These are phyloP conservation scores for Ditylenchus weischeri DNA, from an alignment of 2,888 invertebrate genomes.

Conservation along the genomic window DNA sequence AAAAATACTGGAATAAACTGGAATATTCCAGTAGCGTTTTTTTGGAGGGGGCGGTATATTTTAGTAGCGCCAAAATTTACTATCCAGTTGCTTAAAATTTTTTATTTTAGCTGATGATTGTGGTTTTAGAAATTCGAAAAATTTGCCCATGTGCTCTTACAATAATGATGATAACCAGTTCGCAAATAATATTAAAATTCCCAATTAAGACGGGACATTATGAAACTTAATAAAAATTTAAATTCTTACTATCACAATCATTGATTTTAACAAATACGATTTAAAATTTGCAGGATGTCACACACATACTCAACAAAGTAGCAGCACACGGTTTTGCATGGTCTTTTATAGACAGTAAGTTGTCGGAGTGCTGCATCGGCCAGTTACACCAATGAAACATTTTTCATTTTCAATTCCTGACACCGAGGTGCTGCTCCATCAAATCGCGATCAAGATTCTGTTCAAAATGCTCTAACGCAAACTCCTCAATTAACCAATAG, in stretches of 20 bases:
- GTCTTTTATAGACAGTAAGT: slow-evolving; percentile 1
- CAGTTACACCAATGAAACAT: not conserved
- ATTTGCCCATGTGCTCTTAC: too few species aligned
- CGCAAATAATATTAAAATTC: too few species aligned
- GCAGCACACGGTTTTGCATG: slow-evolving; percentile 2
- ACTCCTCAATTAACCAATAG: slow-evolving; percentile 42
- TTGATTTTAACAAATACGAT: not conserved
- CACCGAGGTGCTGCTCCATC: not conserved
- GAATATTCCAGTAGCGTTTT: too few species aligned
- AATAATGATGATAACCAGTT: too few species aligned
- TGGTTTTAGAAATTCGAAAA: too few species aligned
- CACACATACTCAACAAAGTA: not conserved
- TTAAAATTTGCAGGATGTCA: not conserved
- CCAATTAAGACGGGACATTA: too few species aligned
- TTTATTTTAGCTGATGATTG: too few species aligned
- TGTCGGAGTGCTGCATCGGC: not conserved
- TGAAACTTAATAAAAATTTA: not conserved
- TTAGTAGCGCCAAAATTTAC: too few species aligned
- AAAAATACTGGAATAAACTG: too few species aligned
- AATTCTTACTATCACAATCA: not conserved
- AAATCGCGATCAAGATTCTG: slow-evolving; percentile 36
- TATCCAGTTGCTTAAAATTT: too few species aligned
- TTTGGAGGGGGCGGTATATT: too few species aligned
- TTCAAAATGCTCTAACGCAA: slow-evolving; percentile 42
- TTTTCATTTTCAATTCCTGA: not conserved